These are phyloP conservation scores for Microcebus tavaratra DNA, from an alignment of 2,113 vertebrate species.

Conservation along the genomic window DNA sequence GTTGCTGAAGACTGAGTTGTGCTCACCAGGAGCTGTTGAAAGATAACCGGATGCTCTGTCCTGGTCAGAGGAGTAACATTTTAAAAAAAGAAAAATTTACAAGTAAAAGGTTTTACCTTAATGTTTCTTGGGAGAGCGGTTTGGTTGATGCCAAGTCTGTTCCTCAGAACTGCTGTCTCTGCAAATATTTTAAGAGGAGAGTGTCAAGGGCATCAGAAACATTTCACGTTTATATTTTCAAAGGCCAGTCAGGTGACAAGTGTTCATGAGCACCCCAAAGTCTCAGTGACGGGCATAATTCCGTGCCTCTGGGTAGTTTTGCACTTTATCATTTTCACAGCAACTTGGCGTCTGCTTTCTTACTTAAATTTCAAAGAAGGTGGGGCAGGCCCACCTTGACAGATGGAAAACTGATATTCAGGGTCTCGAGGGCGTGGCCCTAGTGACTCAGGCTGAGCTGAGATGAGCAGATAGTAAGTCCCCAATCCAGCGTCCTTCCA, in stretches of 20 bases:
- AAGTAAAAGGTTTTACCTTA: constrained; percentile 40
- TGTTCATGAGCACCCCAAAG: constrained; percentile 5
- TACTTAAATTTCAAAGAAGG: constrained; percentile 40
- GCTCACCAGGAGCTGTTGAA: constrained; percentile 62
- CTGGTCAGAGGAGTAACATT: constrained; percentile 13
- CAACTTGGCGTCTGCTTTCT: background rate
- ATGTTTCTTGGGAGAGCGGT: constrained; percentile 2
- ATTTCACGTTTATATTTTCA: constrained; percentile 49
- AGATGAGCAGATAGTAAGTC: background rate
- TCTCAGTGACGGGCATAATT: background rate
- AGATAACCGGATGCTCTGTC: constrained; percentile 52
- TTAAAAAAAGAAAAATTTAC: background rate
- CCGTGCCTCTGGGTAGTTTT: background rate
- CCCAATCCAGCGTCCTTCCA: background rate
- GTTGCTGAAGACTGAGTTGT: constrained; percentile 79
- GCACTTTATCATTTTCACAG: background rate
- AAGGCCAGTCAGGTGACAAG: background rate
- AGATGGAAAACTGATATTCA: background rate
- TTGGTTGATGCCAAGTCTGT: constrained; percentile 21
- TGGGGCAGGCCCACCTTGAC: background rate
- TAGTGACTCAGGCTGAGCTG: background rate
- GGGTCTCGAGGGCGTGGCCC: background rate
- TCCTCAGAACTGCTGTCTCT: constrained; percentile 38
- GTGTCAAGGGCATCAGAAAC: constrained; percentile 42
- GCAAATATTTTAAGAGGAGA: constrained; percentile 54